Evolutionary conservation across 2,888 invertebrate species (phyloP).

Genomic region (Hydrotaea cyrtoneurina): DNA sequence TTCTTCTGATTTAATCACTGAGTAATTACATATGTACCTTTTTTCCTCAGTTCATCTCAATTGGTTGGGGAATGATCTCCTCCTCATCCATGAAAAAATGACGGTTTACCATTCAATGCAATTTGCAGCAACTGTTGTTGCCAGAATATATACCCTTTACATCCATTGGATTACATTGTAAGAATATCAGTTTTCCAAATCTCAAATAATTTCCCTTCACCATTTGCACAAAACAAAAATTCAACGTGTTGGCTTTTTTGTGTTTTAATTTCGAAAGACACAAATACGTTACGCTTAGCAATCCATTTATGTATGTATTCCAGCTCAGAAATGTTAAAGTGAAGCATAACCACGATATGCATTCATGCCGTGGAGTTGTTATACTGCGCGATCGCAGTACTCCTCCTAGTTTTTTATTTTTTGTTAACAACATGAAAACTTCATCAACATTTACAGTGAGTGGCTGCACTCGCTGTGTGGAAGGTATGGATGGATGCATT

Average conservation of each 20-base stretch:
- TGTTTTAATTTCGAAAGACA: neutral
- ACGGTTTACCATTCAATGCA: neutral
- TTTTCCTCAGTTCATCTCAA: no score
- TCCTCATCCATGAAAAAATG: no score
- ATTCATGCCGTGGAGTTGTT: neutral
- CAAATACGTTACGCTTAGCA: slow-evolving; percentile 19
- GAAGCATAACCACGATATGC: neutral
- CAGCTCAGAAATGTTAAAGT: neutral
- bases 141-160: neutral
- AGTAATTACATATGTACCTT: no score
- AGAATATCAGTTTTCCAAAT: slow-evolving; percentile 33
- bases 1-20: no score
- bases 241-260: neutral
- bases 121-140: neutral
- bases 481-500: neutral
- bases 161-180: neutral
- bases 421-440: slow-evolving; percentile 44
- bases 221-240: slow-evolving; percentile 11
- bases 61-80: no score
- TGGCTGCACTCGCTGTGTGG: neutral
- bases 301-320: slow-evolving; percentile 14
- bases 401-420: slow-evolving; percentile 61
- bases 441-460: slow-evolving; percentile 8
- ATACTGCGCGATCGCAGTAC: slow-evolving; percentile 7
- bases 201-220: slow-evolving; percentile 45